These are phyloP conservation scores for Morpho achilles DNA, from an alignment of 2,888 invertebrate species.

Conservation along the genomic window DNA sequence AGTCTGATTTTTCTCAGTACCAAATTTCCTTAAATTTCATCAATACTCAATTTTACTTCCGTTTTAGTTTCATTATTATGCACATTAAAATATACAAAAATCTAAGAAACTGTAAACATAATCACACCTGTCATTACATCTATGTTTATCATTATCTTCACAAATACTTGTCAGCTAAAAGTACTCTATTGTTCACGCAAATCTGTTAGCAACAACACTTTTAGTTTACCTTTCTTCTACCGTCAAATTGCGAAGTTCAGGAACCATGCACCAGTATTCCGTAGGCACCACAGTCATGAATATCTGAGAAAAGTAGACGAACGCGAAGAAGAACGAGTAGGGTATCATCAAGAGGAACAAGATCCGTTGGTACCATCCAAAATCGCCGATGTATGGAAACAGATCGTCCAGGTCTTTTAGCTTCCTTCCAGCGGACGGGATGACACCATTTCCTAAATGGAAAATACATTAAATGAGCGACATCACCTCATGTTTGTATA, in stretches of 20 bases:
- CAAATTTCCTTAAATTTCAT: too few relatives aligned
- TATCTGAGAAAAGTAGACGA: constrained; percentile 70
- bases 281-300: constrained; percentile 67
- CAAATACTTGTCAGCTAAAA: too few relatives aligned
- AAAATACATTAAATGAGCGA: constrained; percentile 1
- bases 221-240: constrained; percentile 49
- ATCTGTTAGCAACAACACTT: too few relatives aligned
- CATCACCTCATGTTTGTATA: too few relatives aligned
- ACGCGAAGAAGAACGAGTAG: constrained; percentile 67
- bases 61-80: too few relatives aligned
- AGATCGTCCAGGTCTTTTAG: constrained; percentile 65
- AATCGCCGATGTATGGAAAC: constrained; percentile 59
- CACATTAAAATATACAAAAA: too few relatives aligned
- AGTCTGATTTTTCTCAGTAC: too few relatives aligned
- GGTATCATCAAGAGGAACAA: constrained; percentile 70
- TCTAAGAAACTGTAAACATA: too few relatives aligned
- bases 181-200: too few relatives aligned
- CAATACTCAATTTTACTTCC: too few relatives aligned
- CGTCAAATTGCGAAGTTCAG: constrained; percentile 47
- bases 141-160: too few relatives aligned
- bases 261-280: constrained; percentile 61
- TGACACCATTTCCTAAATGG: constrained; percentile 14
- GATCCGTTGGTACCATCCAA: constrained; percentile 69
- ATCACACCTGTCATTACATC: too few relatives aligned
- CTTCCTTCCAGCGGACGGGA: constrained; percentile 13